phyloP scores from a whole-genome alignment of 2,797 vertebrate genomes.

The Crenichthys baileyi region DNA sequence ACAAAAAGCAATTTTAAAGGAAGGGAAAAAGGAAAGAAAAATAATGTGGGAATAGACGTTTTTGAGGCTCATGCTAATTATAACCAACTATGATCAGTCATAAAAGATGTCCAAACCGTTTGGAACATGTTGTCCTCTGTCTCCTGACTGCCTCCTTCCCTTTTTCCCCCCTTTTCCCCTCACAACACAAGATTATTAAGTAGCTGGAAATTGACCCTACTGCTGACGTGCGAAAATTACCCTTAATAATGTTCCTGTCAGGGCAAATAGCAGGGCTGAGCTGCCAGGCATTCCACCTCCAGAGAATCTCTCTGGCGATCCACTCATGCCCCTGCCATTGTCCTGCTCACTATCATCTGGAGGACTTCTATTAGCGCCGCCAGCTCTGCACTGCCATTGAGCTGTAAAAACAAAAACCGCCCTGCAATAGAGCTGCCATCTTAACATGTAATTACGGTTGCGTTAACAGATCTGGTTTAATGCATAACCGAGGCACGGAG shows the following conservation, averaged over 20 bases:
- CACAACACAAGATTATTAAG: constrained; percentile 76
- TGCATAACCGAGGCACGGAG: constrained; percentile 16
- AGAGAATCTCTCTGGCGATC: constrained; percentile 46
- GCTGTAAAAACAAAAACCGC: constrained; percentile 35
- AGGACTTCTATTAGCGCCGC: constrained; percentile 56
- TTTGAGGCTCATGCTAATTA: not conserved
- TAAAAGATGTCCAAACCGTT: not conserved
- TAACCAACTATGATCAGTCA: not conserved
- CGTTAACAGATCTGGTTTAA: constrained; percentile 42
- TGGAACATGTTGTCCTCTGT: constrained; percentile 17
- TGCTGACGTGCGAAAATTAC: constrained; percentile 78
- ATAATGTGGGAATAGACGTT: too few relatives aligned
- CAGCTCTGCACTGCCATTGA: constrained; percentile 33
- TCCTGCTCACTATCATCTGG: constrained; percentile 56
- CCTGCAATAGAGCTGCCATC: constrained; percentile 52
- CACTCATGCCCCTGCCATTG: constrained; percentile 52
- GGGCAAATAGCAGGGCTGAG: constrained; percentile 68
- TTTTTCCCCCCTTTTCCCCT: constrained; percentile 9
- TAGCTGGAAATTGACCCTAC: constrained; percentile 70
- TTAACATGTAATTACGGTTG: constrained; percentile 61
- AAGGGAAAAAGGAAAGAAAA: too few relatives aligned
- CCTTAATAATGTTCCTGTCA: constrained; percentile 78
- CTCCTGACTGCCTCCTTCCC: not conserved
- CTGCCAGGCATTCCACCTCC: constrained; percentile 55
- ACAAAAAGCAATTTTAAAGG: too few relatives aligned